Evolutionary conservation across 1,140 invertebrate genomes (phyloP).

Genomic region (Chironomus striatipennis): DNA sequence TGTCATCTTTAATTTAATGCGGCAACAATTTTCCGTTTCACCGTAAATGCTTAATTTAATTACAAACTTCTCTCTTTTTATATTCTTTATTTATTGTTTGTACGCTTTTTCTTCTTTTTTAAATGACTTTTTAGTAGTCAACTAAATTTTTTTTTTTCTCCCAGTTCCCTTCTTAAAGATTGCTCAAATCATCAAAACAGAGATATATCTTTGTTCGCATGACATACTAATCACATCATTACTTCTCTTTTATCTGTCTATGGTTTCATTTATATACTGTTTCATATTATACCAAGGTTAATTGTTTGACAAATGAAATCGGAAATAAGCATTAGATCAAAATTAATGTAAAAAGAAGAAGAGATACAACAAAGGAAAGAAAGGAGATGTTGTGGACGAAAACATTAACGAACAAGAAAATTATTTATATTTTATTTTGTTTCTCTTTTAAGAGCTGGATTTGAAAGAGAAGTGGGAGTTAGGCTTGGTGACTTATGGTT

Average conservation of each 20-base stretch:
- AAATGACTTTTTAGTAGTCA: conserved; percentile 4
- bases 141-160: neutral
- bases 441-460: too few relatives aligned
- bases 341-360: neutral
- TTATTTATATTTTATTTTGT: too few relatives aligned
- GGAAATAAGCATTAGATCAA: neutral
- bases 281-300: neutral
- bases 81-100: neutral
- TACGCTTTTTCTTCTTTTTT: neutral
- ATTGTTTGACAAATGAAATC: neutral
- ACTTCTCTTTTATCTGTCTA: neutral
- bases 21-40: conserved; percentile 7
- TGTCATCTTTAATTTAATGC: conserved; percentile 14
- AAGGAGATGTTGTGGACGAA: neutral
- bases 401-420: too few relatives aligned
- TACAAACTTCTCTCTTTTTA: neutral
- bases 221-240: conserved; percentile 8
- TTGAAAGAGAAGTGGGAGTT: too few relatives aligned
- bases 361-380: neutral
- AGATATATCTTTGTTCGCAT: neutral
- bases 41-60: conserved; percentile 13
- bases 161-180: too few relatives aligned
- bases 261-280: neutral
- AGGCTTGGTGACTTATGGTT: too few relatives aligned
- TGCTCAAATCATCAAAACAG: neutral